A percentile compares a stretch with the other conserved stretches of the same genome.
phyloP scores from a whole-genome alignment of 2,888 invertebrate species.

The Eupithecia insigniata region DNA sequence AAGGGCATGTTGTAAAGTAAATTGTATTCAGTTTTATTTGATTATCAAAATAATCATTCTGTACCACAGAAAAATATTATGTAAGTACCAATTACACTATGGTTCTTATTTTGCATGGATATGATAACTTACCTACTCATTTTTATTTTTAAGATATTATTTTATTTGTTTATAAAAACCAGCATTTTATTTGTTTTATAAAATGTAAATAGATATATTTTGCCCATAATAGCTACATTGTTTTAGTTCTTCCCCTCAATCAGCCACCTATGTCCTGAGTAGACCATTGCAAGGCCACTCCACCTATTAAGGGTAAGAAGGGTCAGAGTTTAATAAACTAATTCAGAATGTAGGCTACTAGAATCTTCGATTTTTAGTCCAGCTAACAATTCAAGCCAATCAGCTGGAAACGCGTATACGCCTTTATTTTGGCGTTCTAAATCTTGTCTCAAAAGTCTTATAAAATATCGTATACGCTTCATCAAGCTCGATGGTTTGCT shows the following conservation, averaged over 20 bases:
- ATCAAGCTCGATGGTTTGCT: too few species aligned
- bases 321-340: too few species aligned
- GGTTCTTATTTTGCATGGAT: conserved; percentile 62
- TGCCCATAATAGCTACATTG: conserved; percentile 73
- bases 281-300: too few species aligned
- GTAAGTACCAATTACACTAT: conserved; percentile 48
- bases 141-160: conserved; percentile 72
- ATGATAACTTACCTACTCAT: conserved; percentile 73
- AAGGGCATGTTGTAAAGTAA: conserved; percentile 34
- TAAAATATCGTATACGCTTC: too few species aligned
- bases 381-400: too few species aligned
- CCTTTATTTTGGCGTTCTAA: too few species aligned
- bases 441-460: too few species aligned
- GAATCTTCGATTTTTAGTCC: too few species aligned
- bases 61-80: conserved; percentile 56
- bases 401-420: too few species aligned
- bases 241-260: conserved; percentile 47
- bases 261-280: background rate
- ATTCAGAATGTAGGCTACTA: too few species aligned
- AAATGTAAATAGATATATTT: conserved; percentile 84
- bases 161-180: conserved; percentile 71
- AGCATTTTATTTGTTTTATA: conserved; percentile 77
- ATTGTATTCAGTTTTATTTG: conserved; percentile 36
- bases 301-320: too few species aligned
- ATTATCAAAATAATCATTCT: conserved; percentile 61